Evolutionary conservation across 2,888 invertebrate species (phyloP).

Genomic region (Tuta absoluta): DNA sequence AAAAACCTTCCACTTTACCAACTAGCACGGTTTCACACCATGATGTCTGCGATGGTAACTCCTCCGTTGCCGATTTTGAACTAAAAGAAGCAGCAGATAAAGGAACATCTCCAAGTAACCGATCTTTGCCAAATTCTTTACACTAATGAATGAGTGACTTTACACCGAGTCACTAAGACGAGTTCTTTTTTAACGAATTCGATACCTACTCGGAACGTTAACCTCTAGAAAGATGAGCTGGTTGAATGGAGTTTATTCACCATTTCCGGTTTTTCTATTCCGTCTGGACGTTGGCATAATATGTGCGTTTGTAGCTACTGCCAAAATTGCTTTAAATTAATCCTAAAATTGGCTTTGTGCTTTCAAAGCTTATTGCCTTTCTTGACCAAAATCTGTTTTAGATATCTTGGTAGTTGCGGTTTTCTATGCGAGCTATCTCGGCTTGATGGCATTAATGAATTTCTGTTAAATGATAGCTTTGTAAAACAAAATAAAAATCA

Average conservation of each 20-base stretch:
- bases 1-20: conserved; percentile 54
- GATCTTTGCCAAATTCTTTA: conserved; percentile 67
- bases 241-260: conserved; percentile 25
- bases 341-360: background rate
- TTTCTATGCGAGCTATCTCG: background rate
- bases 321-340: conserved; percentile 10
- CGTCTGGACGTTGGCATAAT: background rate
- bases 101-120: conserved; percentile 54
- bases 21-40: conserved; percentile 68
- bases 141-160: conserved; percentile 64
- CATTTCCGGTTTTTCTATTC: conserved; percentile 11
- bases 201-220: conserved; percentile 45
- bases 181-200: conserved; percentile 25
- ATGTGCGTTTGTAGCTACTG: background rate
- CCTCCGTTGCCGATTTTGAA: conserved; percentile 60
- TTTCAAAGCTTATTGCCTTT: conserved; percentile 23
- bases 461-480: background rate
- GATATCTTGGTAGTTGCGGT: background rate
- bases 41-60: conserved; percentile 56
- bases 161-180: conserved; percentile 47
- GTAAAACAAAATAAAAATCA: background rate
- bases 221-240: conserved; percentile 41
- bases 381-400: background rate
- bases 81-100: conserved; percentile 59
- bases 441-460: background rate